Evolutionary conservation across 2,888 invertebrate genomes (phyloP).

Genomic region (Drosophila koepferae): DNA sequence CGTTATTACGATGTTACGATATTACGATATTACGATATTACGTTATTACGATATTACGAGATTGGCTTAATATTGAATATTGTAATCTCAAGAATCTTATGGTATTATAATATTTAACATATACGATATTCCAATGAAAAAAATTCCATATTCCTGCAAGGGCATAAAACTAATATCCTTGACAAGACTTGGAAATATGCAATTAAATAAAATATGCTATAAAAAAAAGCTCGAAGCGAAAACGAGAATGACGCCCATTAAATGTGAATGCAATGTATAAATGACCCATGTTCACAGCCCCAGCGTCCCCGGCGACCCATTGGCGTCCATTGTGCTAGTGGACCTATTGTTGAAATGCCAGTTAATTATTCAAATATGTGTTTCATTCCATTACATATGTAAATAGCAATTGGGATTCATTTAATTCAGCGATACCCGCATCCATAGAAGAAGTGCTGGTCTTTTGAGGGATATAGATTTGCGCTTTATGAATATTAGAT

Average conservation of each 20-base stretch:
- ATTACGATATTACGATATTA: too few species aligned
- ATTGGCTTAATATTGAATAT: not conserved
- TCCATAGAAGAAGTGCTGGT: not conserved
- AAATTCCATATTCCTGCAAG: slow-evolving; percentile 13
- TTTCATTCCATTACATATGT: slow-evolving; percentile 50
- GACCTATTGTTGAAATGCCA: slow-evolving; percentile 48
- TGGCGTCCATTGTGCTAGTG: slow-evolving; percentile 34
- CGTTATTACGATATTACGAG: not conserved
- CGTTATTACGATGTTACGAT: too few species aligned
- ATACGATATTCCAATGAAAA: not conserved
- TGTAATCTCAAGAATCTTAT: not conserved
- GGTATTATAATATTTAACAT: not conserved
- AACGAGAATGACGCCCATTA: slow-evolving; percentile 5
- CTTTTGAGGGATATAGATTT: not conserved
- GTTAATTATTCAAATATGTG: slow-evolving; percentile 60
- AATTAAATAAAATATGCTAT: slow-evolving; percentile 23
- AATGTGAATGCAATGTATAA: slow-evolving; percentile 13
- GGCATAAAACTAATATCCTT: slow-evolving; percentile 10
- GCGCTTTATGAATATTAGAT: slow-evolving; percentile 7
- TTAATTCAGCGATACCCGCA: slow-evolving; percentile 1
- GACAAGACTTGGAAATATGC: slow-evolving; percentile 1
- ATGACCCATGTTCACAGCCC: not conserved
- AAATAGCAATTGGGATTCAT: slow-evolving; percentile 31
- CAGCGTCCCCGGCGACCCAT: not conserved
- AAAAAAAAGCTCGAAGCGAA: slow-evolving; percentile 4